Evolutionary conservation across 1,140 invertebrate species (phyloP).

Genomic region (Homalodisca vitripennis): DNA sequence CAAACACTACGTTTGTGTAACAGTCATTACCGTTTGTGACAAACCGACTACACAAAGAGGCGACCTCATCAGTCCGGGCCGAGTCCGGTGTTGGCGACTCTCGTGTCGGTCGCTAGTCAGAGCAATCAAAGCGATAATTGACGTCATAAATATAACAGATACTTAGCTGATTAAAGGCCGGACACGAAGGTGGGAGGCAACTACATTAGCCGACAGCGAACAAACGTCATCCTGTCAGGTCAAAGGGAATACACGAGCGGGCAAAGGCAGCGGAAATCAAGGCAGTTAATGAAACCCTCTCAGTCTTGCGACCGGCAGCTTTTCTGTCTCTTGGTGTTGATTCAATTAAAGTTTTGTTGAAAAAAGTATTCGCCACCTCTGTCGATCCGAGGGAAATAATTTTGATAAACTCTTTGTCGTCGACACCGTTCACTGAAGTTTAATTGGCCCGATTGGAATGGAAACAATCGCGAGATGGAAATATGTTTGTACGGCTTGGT

Average conservation of each 20-base stretch:
- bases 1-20: no score
- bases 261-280: background rate
- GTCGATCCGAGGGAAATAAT: background rate
- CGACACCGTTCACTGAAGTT: no score
- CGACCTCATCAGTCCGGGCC: no score
- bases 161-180: constrained; percentile 13
- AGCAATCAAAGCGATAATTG: no score
- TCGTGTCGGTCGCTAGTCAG: no score
- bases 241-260: constrained; percentile 13
- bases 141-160: no score
- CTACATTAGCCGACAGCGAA: background rate
- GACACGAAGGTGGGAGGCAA: background rate
- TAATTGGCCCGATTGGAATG: no score
- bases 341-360: background rate
- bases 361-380: background rate
- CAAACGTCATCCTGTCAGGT: background rate
- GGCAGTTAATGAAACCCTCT: constrained; percentile 7
- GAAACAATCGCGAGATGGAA: no score
- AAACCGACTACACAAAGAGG: no score
- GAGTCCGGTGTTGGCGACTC: no score
- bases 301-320: background rate
- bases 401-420: background rate
- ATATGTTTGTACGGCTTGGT: no score
- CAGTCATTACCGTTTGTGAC: no score
- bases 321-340: background rate